Conservation (phyloP, 1,140 invertebrate genomes). For the Cyrtorhinus lividipennis region DNA sequence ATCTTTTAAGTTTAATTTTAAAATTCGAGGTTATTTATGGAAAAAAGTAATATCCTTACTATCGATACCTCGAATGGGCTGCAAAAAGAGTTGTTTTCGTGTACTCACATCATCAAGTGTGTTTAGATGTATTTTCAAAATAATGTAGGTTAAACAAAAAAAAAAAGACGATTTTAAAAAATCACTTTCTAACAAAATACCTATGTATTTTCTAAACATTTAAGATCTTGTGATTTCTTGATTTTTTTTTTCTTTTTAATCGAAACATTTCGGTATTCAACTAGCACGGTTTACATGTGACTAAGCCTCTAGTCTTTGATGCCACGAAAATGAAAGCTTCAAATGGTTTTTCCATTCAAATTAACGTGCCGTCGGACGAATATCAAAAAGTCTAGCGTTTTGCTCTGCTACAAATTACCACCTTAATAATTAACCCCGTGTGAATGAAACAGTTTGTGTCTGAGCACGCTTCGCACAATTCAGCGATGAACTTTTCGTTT, state of each 20-base stretch:
- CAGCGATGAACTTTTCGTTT: not conserved
- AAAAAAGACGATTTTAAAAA: no score
- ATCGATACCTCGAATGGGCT: conserved; percentile 11
- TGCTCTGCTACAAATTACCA: no score
- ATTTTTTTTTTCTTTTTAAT: not conserved
- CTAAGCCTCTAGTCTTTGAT: conserved; percentile 1
- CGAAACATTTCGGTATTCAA: not conserved
- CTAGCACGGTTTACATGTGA: conserved; percentile 8
- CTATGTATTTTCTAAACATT: conserved; percentile 4
- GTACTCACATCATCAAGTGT: conserved; percentile 18
- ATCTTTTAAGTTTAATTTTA: conserved; percentile 14
- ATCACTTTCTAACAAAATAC: conserved; percentile 16
- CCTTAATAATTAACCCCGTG: no score
- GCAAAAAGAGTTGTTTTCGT: conserved; percentile 14
- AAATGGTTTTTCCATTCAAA: no score
- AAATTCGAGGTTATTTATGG: not conserved
- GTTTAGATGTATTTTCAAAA: conserved; percentile 16
- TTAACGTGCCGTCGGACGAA: no score
- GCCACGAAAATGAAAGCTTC: no score
- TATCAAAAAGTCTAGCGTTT: no score
- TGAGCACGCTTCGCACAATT: conserved; percentile 7
- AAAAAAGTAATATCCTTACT: no score
- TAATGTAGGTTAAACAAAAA: conserved; percentile 11
- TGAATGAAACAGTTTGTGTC: not conserved
- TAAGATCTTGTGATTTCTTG: conserved; percentile 10